phyloP scores from a whole-genome alignment of 2,888 invertebrate species.

The Limnephilus marmoratus region DNA sequence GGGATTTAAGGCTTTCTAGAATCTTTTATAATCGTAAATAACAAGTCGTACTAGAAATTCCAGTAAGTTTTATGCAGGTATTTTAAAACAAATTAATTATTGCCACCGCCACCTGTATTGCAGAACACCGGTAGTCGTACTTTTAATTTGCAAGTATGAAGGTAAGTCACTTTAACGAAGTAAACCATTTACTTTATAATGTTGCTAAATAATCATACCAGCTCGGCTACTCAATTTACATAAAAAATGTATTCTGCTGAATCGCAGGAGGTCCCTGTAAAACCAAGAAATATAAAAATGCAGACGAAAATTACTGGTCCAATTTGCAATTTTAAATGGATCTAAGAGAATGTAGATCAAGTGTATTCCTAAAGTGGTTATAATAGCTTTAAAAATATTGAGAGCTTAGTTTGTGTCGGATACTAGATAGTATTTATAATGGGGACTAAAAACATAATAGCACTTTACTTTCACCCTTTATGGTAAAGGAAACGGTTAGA shows the following conservation, averaged over 20 bases:
- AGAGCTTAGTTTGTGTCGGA: too few relatives aligned
- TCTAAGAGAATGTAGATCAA: background rate
- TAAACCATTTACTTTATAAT: constrained; percentile 8
- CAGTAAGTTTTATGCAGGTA: background rate
- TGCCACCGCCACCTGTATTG: constrained; percentile 10
- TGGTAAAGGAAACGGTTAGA: too few relatives aligned
- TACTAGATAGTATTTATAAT: too few relatives aligned
- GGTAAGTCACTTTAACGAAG: constrained; percentile 32
- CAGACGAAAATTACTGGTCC: background rate
- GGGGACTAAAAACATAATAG: too few relatives aligned
- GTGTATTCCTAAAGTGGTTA: too few relatives aligned
- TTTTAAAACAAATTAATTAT: background rate
- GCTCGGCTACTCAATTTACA: background rate
- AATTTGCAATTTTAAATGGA: background rate
- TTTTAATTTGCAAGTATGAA: constrained; percentile 19
- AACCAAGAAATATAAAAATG: background rate
- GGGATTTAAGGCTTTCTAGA: too few relatives aligned
- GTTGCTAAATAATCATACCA: constrained; percentile 17
- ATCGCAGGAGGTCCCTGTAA: background rate
- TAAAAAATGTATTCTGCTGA: background rate
- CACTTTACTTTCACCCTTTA: too few relatives aligned
- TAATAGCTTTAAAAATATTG: too few relatives aligned
- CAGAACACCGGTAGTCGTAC: constrained; percentile 6
- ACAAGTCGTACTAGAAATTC: background rate
- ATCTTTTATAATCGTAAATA: background rate